Base-by-base conservation (phyloP, 2,888 invertebrate genomes). In the Branchinecta sandiegonensis region DNA sequence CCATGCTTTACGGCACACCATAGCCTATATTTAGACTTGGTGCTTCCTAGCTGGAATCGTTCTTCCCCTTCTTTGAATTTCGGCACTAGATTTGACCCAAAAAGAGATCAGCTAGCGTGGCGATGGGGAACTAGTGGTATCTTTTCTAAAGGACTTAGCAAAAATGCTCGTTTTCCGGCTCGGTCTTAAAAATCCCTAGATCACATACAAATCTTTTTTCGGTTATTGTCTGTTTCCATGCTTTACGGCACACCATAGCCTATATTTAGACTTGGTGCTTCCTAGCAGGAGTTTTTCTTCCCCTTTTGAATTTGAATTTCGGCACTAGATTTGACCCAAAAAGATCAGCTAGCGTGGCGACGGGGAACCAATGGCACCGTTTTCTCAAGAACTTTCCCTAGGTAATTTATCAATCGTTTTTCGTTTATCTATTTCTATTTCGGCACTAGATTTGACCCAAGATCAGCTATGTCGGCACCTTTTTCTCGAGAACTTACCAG, bases 1-100 rank as follows among this genome's bases (percentile, higher is more conserved):
- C 65, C 46, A 65, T n/a, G 23, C 65, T n/a, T 10, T 23, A 65
- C 46, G 65, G 46, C 46, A 65, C 23, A 65, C 23, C 63, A 56
- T 17, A 56, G 63, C 63, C 23, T 23, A 56, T 56, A 23, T n/a
- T 17, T 17, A 23, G 23, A 56, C 63, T 23, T 56, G 63, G 23
- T 56, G 63, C 63, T 56, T 56, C 63, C 63, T 56, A 56, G 63
- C 23, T 56, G 63, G 63, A 56, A 9, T 37, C 5, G 2, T 4
- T 37, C 23, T 56, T 56, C 11, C n/a, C 23, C 63, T 56, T 17
- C 11, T 23, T 9, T 56, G n/a, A 23, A 56, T 56, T 56, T 8
- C 23, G n/a, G 63, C 14, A n/a, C n/a, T 23, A 17, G 23, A 17
- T 17, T 56, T 56, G 63, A 56, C 63, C 23, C 8, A 9, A 3